phyloP scores from a whole-genome alignment of 2,113 vertebrate genomes.

The Scartelaos histophorus region DNA sequence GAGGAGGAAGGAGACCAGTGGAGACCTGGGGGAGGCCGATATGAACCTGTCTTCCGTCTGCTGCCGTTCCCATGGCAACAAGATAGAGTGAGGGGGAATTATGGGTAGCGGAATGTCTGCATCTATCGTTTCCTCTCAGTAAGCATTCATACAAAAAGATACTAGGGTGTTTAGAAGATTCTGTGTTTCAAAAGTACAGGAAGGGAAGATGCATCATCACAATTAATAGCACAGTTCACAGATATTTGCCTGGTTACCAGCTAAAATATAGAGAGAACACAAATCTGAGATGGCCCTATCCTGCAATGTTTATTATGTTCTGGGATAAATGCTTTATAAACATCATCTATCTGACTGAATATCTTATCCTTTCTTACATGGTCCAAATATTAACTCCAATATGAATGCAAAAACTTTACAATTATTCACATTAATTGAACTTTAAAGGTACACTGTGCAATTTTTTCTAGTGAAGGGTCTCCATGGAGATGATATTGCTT shows the following conservation, averaged over 20 bases:
- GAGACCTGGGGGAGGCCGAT: constrained; percentile 78
- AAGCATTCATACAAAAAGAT: constrained; percentile 66
- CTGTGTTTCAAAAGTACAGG: constrained; percentile 14
- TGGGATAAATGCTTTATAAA: neutral
- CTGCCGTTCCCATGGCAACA: constrained; percentile 78
- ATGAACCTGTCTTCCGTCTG: constrained; percentile 78
- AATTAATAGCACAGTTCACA: neutral
- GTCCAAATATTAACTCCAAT: neutral
- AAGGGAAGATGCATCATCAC: neutral
- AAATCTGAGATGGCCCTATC: neutral
- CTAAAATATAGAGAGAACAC: neutral
- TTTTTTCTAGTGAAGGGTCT: too few relatives aligned
- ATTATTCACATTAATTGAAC: too few relatives aligned
- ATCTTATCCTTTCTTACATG: neutral
- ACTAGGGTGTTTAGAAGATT: constrained; percentile 39
- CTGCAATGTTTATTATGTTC: neutral
- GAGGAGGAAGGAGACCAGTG: constrained; percentile 57
- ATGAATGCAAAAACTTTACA: too few relatives aligned
- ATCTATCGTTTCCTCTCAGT: constrained; percentile 72
- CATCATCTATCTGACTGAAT: neutral
- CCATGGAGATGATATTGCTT: too few relatives aligned
- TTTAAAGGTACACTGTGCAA: too few relatives aligned
- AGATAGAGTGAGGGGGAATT: constrained; percentile 71
- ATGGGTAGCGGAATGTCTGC: constrained; percentile 76
- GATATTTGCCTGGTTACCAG: neutral